A percentile compares a stretch with the other conserved stretches of the same genome.
Evolutionary conservation across 1,140 invertebrate genomes (phyloP).

Genomic region (Scaptomyza montana): DNA sequence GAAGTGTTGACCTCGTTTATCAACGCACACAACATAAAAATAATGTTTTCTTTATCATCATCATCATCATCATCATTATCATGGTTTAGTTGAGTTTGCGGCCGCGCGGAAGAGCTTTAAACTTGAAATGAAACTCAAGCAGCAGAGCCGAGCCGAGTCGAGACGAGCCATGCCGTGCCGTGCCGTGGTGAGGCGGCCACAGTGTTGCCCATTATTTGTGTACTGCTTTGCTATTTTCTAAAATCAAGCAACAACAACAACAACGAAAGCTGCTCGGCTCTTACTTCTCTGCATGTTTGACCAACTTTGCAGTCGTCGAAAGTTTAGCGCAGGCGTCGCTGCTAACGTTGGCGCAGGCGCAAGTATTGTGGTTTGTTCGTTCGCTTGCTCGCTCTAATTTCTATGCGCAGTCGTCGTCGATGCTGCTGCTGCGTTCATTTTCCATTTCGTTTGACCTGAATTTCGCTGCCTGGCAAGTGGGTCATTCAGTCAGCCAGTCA

Average conservation of each 20-base stretch:
- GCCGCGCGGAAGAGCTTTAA: conserved; percentile 77
- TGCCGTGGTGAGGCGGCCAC: conserved; percentile 12
- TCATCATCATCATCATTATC: conserved; percentile 26
- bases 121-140: conserved; percentile 74
- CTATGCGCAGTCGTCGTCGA: conserved; percentile 9
- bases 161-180: no score
- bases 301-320: conserved; percentile 71
- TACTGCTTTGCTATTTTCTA: conserved; percentile 72
- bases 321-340: conserved; percentile 48
- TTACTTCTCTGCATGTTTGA: conserved; percentile 56
- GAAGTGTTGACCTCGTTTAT: conserved; percentile 79
- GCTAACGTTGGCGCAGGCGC: conserved; percentile 27
- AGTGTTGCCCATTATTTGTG: conserved; percentile 10
- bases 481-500: conserved; percentile 49
- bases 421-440: conserved; percentile 69
- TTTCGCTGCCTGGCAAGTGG: conserved; percentile 72
- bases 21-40: conserved; percentile 42
- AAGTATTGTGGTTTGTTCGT: not conserved
- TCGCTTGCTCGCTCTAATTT: conserved; percentile 5
- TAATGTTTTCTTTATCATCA: not conserved
- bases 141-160: not conserved
- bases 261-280: conserved; percentile 43
- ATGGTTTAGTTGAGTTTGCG: conserved; percentile 36
- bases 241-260: conserved; percentile 42
- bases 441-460: conserved; percentile 83